Percentiles rank a stretch among this genome's conserved stretches.
Conservation (phyloP, 2,113 vertebrate species). For the Oryzias javanicus region DNA sequence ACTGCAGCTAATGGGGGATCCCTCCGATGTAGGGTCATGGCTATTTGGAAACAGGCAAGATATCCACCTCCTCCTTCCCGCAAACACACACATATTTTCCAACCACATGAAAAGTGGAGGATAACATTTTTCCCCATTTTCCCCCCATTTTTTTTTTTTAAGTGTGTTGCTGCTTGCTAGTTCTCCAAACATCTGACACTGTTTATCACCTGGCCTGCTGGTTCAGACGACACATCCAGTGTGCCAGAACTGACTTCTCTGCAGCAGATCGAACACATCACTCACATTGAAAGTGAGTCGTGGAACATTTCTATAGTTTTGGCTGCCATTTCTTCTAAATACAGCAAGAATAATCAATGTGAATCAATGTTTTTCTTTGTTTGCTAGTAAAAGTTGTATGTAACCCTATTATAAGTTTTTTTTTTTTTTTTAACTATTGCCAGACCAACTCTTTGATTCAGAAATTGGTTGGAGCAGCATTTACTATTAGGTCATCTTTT, state of each 20-base stretch:
- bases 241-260: constrained; percentile 48
- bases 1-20: constrained; percentile 7
- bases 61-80: background rate
- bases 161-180: constrained; percentile 27
- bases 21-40: constrained; percentile 33
- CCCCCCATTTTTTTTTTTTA: background rate
- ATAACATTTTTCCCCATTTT: constrained; percentile 1
- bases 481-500: no score
- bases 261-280: constrained; percentile 4
- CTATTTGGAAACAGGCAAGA: constrained; percentile 28
- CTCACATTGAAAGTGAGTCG: background rate
- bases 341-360: background rate
- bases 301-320: background rate
- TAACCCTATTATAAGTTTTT: no score
- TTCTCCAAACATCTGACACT: constrained; percentile 70
- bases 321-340: background rate
- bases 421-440: no score
- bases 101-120: constrained; percentile 28
- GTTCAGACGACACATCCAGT: constrained; percentile 30
- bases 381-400: no score
- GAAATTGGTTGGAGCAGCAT: no score
- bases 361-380: no score
- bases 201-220: constrained; percentile 70
- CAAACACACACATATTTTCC: constrained; percentile 66
- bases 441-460: no score